Conservation (phyloP, 2,888 invertebrate genomes). For the Gasteruption jaculator region DNA sequence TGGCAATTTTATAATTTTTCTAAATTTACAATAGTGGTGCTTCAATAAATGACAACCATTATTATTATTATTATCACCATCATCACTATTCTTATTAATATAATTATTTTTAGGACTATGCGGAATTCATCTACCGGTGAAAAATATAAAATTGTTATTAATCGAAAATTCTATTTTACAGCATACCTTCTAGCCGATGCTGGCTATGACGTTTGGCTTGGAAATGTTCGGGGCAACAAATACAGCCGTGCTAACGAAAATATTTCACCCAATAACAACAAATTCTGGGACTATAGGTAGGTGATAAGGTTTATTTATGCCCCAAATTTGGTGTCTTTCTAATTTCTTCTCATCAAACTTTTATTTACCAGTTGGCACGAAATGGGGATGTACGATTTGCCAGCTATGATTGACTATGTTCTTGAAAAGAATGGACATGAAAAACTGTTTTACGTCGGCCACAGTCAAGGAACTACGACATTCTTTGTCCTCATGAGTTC, state of each 20-base stretch:
- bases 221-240: constrained; percentile 55
- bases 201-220: constrained; percentile 51
- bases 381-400: constrained; percentile 73
- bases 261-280: constrained; percentile 35
- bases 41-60: background rate
- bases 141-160: background rate
- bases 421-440: constrained; percentile 56
- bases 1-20: too few species aligned
- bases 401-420: constrained; percentile 72
- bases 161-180: constrained; percentile 15
- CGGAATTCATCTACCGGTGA: too few species aligned
- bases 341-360: background rate
- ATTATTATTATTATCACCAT: too few species aligned
- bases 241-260: constrained; percentile 50
- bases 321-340: background rate
- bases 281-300: constrained; percentile 35
- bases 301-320: background rate
- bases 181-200: constrained; percentile 32
- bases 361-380: constrained; percentile 66
- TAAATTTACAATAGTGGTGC: background rate
- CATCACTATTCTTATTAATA: too few species aligned
- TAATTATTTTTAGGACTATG: too few species aligned
- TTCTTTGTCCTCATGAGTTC: constrained; percentile 65
- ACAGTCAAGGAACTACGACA: constrained; percentile 69
- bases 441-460: constrained; percentile 71